Evolutionary conservation across 2,113 vertebrate genomes (phyloP), one percentile per base, ranked within the genome.

Genomic region (Rallus limicola): DNA sequence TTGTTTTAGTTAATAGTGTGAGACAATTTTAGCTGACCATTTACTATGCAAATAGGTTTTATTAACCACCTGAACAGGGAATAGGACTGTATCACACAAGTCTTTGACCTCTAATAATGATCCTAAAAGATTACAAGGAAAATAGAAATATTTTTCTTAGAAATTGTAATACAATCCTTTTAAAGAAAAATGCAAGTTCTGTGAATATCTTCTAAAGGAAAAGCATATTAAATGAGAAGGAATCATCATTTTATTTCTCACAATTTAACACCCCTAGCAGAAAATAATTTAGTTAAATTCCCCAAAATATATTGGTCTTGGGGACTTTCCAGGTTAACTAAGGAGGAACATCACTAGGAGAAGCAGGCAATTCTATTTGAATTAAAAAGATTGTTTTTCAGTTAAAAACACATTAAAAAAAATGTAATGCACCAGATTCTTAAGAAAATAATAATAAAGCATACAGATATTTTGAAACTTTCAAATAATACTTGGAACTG

Each of bases 361-460:
- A 67, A 82, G 8, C 9, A 86, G 7, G 2, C 0, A 80, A 80
- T 65, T 18, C 1, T 65, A n/a, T 67, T 42, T 86, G 18, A 92
- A 53, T 13, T n/a, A 3, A 1, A 40, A 86, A 69, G 0, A 36
- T 12, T 42, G 0, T 1, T 90, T 94, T 64, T 53, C 9, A 48
- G 13, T 56, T 81, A 42, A 70, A 90, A 88, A 38, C 13, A 42
- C 2, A 17, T 40, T 77, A 34, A 80, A 88, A 88, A 5, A 1
- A 40, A 26, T 9, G 20, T 62, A 62, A 58, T 21, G 8, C 4
- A 53, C 8, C 2, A 24, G 0, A 0, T 31, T 46, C 6, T 50
- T 48, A 36, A 78, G 19, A 62, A 84, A n/a, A 36, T 25, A 33
- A 29, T 62, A 70, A 40, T n/a, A 59, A 74, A 84, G 1, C 11